phyloP scores from a whole-genome alignment of 2,113 vertebrate species.

The Pholis gunnellus region DNA sequence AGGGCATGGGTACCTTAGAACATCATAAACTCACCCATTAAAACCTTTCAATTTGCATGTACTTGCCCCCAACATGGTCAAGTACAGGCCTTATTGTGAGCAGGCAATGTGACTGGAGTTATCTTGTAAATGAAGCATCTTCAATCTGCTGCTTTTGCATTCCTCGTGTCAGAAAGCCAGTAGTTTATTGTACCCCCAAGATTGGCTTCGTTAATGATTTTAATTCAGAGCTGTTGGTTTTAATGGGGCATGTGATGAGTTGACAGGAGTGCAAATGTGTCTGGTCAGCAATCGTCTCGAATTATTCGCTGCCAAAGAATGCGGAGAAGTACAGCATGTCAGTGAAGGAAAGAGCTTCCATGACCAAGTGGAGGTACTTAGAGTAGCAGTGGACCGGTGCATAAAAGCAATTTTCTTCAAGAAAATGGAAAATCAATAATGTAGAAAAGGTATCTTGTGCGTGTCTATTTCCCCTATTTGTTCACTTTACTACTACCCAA shows the following conservation, averaged over 20 bases:
- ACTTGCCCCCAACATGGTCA: neutral
- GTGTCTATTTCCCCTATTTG: neutral
- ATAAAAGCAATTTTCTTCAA: slow-evolving; percentile 4
- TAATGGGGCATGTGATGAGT: slow-evolving; percentile 25
- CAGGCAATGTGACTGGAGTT: neutral
- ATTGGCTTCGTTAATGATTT: slow-evolving; percentile 30
- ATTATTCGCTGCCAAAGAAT: neutral
- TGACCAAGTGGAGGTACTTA: neutral
- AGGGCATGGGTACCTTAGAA: neutral
- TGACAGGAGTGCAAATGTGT: slow-evolving; percentile 17
- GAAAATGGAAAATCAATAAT: slow-evolving; percentile 21
- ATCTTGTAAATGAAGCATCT: slow-evolving; percentile 3
- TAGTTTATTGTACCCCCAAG: neutral
- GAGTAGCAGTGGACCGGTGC: neutral
- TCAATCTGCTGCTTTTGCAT: slow-evolving; percentile 14
- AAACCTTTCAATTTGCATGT: neutral
- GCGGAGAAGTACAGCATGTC: neutral
- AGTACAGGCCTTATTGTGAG: neutral
- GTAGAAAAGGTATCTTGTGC: slow-evolving; percentile 10
- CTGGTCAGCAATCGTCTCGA: slow-evolving; percentile 16
- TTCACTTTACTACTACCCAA: neutral
- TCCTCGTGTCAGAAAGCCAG: slow-evolving; percentile 3
- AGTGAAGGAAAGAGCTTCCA: slow-evolving; percentile 1
- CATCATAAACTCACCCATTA: slow-evolving; percentile 2
- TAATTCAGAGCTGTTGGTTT: slow-evolving; percentile 21